Conservation (phyloP, 2,113 vertebrate species). For the Panthera leo region DNA sequence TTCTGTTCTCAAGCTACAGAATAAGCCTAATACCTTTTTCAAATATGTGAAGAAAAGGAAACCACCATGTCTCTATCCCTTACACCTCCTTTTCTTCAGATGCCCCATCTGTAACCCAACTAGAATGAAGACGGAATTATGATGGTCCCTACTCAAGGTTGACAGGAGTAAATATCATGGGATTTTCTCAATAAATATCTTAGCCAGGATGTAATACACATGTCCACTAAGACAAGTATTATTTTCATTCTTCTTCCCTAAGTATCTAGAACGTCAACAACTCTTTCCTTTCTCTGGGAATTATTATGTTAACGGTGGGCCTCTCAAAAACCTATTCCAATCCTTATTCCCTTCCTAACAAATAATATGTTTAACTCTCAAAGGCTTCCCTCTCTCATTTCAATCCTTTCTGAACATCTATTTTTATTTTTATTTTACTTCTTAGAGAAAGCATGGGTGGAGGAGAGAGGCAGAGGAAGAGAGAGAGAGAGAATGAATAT, state of each 20-base stretch:
- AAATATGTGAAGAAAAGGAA: not conserved
- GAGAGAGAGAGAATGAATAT: no score
- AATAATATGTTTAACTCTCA: not conserved
- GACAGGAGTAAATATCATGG: not conserved
- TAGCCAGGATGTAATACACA: not conserved
- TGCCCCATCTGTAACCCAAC: not conserved
- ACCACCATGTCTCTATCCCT: not conserved
- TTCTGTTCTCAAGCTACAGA: not conserved
- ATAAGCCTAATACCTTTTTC: not conserved
- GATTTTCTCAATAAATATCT: not conserved
- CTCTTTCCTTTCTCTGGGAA: not conserved
- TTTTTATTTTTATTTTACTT: not conserved
- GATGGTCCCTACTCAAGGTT: not conserved
- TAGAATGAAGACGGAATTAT: not conserved
- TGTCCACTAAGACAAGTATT: not conserved
- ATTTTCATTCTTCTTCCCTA: not conserved
- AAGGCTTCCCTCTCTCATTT: not conserved
- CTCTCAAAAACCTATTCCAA: not conserved
- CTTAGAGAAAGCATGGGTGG: no score
- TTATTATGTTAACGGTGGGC: not conserved
- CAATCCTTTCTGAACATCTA: not conserved
- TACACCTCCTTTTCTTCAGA: not conserved
- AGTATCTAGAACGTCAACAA: not conserved
- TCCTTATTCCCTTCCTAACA: not conserved
- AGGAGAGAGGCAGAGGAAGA: no score